These are phyloP conservation scores for Hermodice carunculata DNA, from an alignment of 2,888 invertebrate genomes.

Conservation along the genomic window DNA sequence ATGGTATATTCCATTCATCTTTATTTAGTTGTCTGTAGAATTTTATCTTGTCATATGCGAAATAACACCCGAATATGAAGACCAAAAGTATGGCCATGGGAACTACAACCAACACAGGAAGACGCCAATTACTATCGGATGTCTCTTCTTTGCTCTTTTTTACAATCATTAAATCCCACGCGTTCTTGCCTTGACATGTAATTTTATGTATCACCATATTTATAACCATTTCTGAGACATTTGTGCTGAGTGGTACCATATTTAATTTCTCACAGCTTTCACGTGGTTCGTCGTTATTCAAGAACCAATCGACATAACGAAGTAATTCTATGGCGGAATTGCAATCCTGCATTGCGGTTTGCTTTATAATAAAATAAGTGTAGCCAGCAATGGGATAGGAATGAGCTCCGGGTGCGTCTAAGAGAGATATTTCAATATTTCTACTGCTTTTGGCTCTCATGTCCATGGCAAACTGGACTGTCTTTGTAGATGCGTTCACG, in stretches of 20 bases:
- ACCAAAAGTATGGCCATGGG: background rate
- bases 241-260: constrained; percentile 23
- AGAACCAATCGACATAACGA: constrained; percentile 36
- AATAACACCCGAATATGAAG: background rate
- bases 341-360: constrained; percentile 45
- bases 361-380: constrained; percentile 57
- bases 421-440: too few species aligned
- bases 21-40: background rate
- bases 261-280: constrained; percentile 22
- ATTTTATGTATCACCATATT: background rate
- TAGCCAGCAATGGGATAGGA: constrained; percentile 61
- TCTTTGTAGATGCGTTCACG: constrained; percentile 1
- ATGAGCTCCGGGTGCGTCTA: background rate
- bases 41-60: background rate
- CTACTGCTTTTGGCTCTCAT: background rate
- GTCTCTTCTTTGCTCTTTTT: background rate
- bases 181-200: constrained; percentile 7
- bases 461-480: constrained; percentile 29
- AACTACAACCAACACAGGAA: background rate
- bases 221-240: constrained; percentile 2
- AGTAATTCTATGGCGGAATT: constrained; percentile 50
- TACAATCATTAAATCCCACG: constrained; percentile 1
- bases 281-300: constrained; percentile 2
- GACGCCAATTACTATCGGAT: background rate
- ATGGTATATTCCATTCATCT: constrained; percentile 40